phyloP scores from a whole-genome alignment of 2,113 vertebrate genomes.

The Bubo bubo region DNA sequence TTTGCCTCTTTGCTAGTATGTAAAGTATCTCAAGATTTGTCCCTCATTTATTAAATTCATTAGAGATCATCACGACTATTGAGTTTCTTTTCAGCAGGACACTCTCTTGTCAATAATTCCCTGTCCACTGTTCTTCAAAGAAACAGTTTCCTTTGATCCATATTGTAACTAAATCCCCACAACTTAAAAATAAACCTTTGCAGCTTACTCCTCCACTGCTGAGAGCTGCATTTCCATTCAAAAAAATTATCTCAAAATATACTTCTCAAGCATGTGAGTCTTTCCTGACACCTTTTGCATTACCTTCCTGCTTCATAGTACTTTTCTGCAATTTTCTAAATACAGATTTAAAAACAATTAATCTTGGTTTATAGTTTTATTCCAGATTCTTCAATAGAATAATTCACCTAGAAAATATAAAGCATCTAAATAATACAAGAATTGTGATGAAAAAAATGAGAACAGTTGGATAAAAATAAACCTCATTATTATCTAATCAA shows the following conservation, averaged over 20 bases:
- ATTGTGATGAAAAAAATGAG: neutral
- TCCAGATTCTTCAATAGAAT: neutral
- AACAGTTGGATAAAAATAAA: neutral
- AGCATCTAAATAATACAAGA: neutral
- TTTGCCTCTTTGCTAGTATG: neutral
- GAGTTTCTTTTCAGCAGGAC: neutral
- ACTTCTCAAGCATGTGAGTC: neutral
- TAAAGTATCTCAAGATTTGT: neutral
- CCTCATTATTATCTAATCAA: neutral
- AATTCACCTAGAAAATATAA: neutral
- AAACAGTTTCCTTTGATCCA: conserved; percentile 29
- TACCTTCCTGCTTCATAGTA: neutral
- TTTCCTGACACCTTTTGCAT: neutral
- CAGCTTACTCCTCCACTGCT: neutral
- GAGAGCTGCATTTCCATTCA: neutral
- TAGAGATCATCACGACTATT: neutral
- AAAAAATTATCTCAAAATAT: neutral
- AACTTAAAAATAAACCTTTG: conserved; percentile 35
- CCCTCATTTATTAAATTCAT: neutral
- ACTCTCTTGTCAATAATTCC: neutral
- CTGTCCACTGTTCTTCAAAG: conserved; percentile 3
- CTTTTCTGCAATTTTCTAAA: neutral
- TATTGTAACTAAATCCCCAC: neutral
- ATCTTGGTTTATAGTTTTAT: neutral
- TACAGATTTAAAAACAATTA: neutral